A percentile compares a stretch with the other conserved stretches of the same genome.
Conservation (phyloP, 2,113 vertebrate species). For the Melierax canorus region DNA sequence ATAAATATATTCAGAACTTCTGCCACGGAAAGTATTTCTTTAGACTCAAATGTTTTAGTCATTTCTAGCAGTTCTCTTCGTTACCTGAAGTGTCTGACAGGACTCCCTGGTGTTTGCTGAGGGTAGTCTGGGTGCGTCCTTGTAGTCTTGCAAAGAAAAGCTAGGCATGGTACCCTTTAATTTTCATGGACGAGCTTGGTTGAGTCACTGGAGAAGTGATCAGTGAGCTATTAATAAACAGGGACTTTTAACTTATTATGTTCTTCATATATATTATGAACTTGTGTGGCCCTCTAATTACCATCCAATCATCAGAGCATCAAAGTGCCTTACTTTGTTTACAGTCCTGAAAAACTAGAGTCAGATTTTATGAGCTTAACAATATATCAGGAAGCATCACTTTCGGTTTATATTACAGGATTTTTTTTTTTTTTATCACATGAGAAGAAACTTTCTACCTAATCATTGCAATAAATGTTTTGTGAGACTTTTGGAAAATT, state of each 20-base stretch:
- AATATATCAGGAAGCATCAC: background rate
- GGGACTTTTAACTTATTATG: background rate
- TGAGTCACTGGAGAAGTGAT: background rate
- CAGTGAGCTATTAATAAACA: background rate
- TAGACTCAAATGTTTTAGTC: background rate
- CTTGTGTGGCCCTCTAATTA: conserved; percentile 41
- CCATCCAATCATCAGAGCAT: background rate
- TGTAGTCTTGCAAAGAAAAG: background rate
- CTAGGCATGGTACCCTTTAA: background rate
- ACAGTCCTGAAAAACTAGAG: background rate
- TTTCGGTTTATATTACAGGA: background rate
- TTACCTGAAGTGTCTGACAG: background rate
- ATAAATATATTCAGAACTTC: background rate
- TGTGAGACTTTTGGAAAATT: background rate
- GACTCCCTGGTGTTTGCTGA: background rate
- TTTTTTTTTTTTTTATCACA: background rate
- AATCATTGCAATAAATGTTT: conserved; percentile 25
- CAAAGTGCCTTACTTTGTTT: conserved; percentile 9
- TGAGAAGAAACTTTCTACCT: background rate
- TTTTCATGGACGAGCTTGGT: background rate
- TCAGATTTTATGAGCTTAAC: background rate
- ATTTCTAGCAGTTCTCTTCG: background rate
- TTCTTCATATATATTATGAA: background rate
- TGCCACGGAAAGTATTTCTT: background rate
- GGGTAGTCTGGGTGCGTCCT: background rate